Percentiles rank a stretch among this genome's conserved stretches.
phyloP scores from a whole-genome alignment of 1,140 invertebrate species.

The Acromyrmex heyeri region DNA sequence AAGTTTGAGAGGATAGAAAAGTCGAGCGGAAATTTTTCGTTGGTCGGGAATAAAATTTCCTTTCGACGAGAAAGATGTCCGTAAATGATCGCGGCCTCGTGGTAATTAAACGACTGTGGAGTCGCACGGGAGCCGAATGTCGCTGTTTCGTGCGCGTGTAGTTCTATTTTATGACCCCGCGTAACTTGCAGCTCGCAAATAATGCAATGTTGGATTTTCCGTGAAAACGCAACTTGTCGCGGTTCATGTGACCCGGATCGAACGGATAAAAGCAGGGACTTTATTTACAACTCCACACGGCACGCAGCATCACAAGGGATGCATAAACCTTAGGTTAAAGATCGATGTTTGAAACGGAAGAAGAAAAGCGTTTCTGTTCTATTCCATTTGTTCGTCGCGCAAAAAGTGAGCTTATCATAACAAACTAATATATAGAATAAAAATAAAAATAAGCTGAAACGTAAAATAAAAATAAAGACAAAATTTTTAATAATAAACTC shows the following conservation, averaged over 20 bases:
- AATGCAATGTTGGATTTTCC: constrained; percentile 31
- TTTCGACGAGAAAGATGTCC: constrained; percentile 5
- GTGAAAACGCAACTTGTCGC: constrained; percentile 42
- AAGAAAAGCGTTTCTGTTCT: constrained; percentile 31
- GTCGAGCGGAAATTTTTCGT: not conserved
- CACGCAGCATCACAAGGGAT: constrained; percentile 45
- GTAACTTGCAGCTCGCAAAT: constrained; percentile 34
- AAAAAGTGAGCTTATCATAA: not conserved
- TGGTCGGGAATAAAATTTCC: constrained; percentile 18
- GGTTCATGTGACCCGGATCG: constrained; percentile 24
- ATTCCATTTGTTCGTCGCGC: constrained; percentile 41
- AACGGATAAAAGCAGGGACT: constrained; percentile 53
- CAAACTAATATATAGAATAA: not conserved
- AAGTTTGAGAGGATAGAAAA: constrained; percentile 13
- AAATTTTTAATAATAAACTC: constrained; percentile 35
- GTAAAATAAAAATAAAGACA: not conserved
- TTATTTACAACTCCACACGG: constrained; percentile 60
- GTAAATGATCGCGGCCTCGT: constrained; percentile 3
- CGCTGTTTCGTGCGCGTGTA: constrained; percentile 2
- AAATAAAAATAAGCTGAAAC: not conserved
- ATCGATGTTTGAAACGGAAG: constrained; percentile 46
- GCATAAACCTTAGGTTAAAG: constrained; percentile 62
- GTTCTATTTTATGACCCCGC: constrained; percentile 28
- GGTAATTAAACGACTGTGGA: constrained; percentile 31
- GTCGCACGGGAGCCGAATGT: constrained; percentile 13